These are phyloP conservation scores for Etheostoma cragini DNA, from an alignment of 2,113 vertebrate genomes.

Conservation along the genomic window DNA sequence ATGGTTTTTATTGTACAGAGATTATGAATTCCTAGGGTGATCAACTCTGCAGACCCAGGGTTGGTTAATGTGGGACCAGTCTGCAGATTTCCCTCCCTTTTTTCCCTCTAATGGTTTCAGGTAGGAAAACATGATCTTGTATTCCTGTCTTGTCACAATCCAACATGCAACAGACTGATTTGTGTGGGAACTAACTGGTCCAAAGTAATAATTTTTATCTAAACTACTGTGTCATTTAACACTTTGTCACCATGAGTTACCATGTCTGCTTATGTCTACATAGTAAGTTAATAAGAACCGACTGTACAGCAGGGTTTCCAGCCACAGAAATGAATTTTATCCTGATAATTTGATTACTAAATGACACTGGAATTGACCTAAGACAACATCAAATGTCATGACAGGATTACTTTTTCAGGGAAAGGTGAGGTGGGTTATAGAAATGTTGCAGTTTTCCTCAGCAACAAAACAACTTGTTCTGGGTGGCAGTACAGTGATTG, in stretches of 20 bases:
- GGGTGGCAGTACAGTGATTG: neutral
- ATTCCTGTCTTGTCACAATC: neutral
- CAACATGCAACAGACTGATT: slow-evolving; percentile 27
- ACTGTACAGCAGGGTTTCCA: slow-evolving; percentile 7
- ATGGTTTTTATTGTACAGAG: slow-evolving; percentile 39
- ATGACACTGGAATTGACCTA: neutral
- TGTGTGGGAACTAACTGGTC: slow-evolving; percentile 8
- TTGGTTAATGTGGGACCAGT: slow-evolving; percentile 45
- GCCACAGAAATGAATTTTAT: neutral
- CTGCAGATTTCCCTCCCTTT: neutral
- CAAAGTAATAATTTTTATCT: neutral
- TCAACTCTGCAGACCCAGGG: slow-evolving; percentile 44
- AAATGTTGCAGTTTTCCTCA: neutral
- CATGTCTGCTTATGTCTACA: neutral
- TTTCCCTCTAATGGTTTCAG: neutral
- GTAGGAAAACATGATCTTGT: neutral
- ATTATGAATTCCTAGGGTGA: neutral
- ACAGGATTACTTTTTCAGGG: neutral
- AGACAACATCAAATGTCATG: neutral
- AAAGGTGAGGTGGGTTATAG: neutral
- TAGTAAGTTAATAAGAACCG: neutral
- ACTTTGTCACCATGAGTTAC: slow-evolving; percentile 4
- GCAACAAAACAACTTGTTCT: neutral
- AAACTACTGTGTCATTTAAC: neutral
- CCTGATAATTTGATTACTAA: neutral